These are phyloP conservation scores for Epinephelus malabaricus DNA, from an alignment of 2,797 vertebrate species.

Conservation along the genomic window DNA sequence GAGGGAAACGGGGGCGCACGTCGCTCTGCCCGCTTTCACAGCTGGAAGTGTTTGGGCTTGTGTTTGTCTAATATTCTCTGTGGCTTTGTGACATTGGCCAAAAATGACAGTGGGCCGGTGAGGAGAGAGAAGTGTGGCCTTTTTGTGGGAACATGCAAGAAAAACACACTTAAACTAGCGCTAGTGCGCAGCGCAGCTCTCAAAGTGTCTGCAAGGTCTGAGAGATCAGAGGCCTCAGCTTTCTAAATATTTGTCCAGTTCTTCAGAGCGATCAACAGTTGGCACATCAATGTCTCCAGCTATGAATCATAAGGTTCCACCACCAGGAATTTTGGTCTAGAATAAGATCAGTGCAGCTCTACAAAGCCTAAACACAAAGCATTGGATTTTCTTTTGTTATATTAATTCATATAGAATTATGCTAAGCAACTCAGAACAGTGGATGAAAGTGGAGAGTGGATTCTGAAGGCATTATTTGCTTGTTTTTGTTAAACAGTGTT, in stretches of 20 bases:
- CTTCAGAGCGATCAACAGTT: conserved; percentile 45
- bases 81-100: conserved; percentile 57
- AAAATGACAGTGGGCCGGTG: conserved; percentile 46
- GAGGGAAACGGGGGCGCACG: conserved; percentile 22
- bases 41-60: conserved; percentile 69
- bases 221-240: conserved; percentile 48
- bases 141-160: conserved; percentile 51
- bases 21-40: conserved; percentile 64
- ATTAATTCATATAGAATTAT: background rate
- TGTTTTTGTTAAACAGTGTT: background rate
- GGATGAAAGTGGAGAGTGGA: background rate
- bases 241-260: conserved; percentile 67
- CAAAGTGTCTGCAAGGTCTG: conserved; percentile 33
- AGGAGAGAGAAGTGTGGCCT: conserved; percentile 42
- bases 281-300: conserved; percentile 22
- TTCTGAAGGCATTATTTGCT: background rate
- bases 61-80: conserved; percentile 66
- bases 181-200: conserved; percentile 5
- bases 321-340: conserved; percentile 4
- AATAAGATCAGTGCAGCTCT: background rate
- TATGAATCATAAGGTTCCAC: conserved; percentile 37
- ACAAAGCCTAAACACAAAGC: background rate
- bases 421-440: background rate
- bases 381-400: background rate
- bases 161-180: conserved; percentile 61